Base-by-base conservation (phyloP, 2,888 invertebrate genomes). In the Drosophila ochracea region DNA sequence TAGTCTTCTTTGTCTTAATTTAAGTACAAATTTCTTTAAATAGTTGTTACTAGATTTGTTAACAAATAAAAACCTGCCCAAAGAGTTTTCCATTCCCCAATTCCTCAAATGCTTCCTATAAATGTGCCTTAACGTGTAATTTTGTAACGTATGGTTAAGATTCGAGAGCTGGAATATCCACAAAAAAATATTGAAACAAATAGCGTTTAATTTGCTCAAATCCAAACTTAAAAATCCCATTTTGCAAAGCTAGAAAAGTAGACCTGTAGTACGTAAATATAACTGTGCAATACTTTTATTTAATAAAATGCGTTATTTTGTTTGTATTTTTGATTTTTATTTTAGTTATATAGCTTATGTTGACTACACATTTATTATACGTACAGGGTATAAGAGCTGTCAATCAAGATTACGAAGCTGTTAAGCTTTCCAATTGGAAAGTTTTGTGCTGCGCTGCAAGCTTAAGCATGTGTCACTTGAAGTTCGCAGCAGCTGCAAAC, bases 251-350 rank as follows among this genome's bases (percentile, higher is more conserved):
- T 84, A 64, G 25, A 16, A 61, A 50, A 73, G 61, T 47, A 47
- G 54, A 70, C 69, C 79, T 71, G 31, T 83, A 90, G 75, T 35
- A 35, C 67, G 49, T 78, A 63, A 68, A 35, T 53, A 50, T 85
- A 90, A 90, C 63, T 80, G 89, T 84, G 83, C 77, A 90, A 85
- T 90, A 84, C 43, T 50, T 73, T 79, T 78, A 49, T 62, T 81
- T 31, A 64, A 84, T 85, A 75, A 89, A 80, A 68, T 49, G 61
- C 59, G 75, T 89, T 84, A 62, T 63, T 73, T 80, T 82, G 86
- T 84, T 84, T 89, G 55, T 50, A 52, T 39, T 43, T 35, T 7
- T 11, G 16, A n/a, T 28, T 62, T 25, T 37, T 37, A 31, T 19
- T 9, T n/a, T 37, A 39, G 13, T 31, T 9, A 47, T 43, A 6